Percentiles rank a stretch among this genome's conserved stretches.
Evolutionary conservation across 2,113 vertebrate species (phyloP).

Genomic region (Melanostigma gelatinosum): DNA sequence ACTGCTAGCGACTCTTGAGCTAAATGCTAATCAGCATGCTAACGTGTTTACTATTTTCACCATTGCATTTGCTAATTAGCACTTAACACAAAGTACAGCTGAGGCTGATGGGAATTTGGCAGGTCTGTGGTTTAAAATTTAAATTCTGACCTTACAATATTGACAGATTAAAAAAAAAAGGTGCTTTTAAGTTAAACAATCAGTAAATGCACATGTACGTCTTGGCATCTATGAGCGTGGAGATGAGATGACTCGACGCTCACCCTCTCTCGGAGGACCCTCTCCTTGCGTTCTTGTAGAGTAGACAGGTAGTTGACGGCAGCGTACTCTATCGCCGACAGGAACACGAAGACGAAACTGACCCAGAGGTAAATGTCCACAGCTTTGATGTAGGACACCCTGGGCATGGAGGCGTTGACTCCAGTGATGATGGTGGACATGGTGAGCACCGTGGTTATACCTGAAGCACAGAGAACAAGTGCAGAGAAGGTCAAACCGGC

Average conservation of each 20-base stretch:
- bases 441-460: conserved; percentile 93
- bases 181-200: not conserved
- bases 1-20: not conserved
- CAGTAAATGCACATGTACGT: not conserved
- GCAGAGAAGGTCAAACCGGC: not conserved
- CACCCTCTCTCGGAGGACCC: conserved; percentile 72
- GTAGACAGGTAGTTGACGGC: conserved; percentile 85
- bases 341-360: conserved; percentile 89
- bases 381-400: conserved; percentile 90
- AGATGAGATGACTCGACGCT: conserved; percentile 6
- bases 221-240: not conserved
- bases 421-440: conserved; percentile 92
- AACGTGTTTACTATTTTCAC: not conserved
- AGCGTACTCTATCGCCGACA: conserved; percentile 93
- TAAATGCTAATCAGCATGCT: not conserved
- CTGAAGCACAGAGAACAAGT: conserved; percentile 84
- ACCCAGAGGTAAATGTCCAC: conserved; percentile 89
- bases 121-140: too few species aligned
- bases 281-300: conserved; percentile 78
- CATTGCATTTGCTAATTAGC: not conserved
- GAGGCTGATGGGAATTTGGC: not conserved
- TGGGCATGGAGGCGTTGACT: conserved; percentile 85
- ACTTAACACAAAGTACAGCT: not conserved
- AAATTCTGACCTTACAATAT: too few species aligned
- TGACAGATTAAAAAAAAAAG: not conserved